Percentiles rank a stretch among this genome's conserved stretches.
Evolutionary conservation across 2,797 vertebrate genomes (phyloP).

Genomic region (Phoxinus dragarum): DNA sequence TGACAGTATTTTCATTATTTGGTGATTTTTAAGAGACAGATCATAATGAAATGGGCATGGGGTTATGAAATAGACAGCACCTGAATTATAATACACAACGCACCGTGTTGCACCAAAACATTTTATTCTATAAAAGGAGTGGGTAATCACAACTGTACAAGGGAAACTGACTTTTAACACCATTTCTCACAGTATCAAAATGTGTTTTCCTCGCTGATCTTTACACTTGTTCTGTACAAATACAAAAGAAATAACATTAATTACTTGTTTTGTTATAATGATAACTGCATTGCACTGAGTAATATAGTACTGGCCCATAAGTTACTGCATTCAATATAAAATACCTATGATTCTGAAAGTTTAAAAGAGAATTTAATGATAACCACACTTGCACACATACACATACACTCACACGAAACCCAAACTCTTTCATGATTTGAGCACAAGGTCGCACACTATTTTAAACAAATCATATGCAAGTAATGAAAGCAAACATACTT

Average conservation of each 20-base stretch:
- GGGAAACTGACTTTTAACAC: slow-evolving; percentile 84
- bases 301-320: slow-evolving; percentile 86
- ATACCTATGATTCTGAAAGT: slow-evolving; percentile 71
- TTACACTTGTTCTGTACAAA: slow-evolving; percentile 87
- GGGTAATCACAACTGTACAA: slow-evolving; percentile 82
- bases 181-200: slow-evolving; percentile 86
- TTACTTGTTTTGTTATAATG: slow-evolving; percentile 79
- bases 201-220: slow-evolving; percentile 79
- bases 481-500: slow-evolving; percentile 59
- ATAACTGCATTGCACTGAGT: slow-evolving; percentile 88
- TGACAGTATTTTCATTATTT: too few relatives aligned
- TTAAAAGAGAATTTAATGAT: slow-evolving; percentile 64
- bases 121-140: slow-evolving; percentile 86
- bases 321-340: slow-evolving; percentile 86
- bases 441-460: slow-evolving; percentile 8
- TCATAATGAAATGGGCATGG: not conserved
- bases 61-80: not conserved
- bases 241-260: slow-evolving; percentile 81
- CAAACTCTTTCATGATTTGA: slow-evolving; percentile 20
- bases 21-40: too few relatives aligned
- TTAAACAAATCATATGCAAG: slow-evolving; percentile 43
- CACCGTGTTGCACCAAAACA: slow-evolving; percentile 79
- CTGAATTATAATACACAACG: slow-evolving; percentile 27
- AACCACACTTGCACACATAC: slow-evolving; percentile 62
- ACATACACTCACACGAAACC: slow-evolving; percentile 60